Evolutionary conservation across 2,888 invertebrate species (phyloP), one percentile per base, ranked within the genome.

Genomic region (Melitaea athalia): DNA sequence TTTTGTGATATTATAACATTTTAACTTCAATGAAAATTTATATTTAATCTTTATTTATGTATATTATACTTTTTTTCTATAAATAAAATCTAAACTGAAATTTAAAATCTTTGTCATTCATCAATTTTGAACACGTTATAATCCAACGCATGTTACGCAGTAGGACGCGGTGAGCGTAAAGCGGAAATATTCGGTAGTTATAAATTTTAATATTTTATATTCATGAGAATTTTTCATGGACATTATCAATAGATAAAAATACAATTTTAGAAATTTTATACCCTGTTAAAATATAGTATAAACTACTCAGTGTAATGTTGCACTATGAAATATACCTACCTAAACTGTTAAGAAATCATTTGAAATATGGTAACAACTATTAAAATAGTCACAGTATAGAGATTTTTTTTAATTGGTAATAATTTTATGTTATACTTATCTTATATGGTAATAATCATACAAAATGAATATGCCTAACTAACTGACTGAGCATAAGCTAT

Each of bases 201-300:
- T 11, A 10, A 38, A n/a, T 57, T 14, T 57, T 38, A 57, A 57
- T 38, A 15, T 57, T 57, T 57, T 42, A 15, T 57, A 57, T 42
- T 15, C n/a, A 57, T 38, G n/a, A 17, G 14, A 57, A 38, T 3
- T 42, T 33, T 57, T 55, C 31, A 33, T 5, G 33, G 38, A 8
- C 12, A 15, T 57, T n/a, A 11, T 57, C n/a, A 57, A 57, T 42
- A 15, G 42, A 10, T 38, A 38, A 45, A 45, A 49, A 49, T 49
- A 49, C 14, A n/a, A 49, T 49, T n/a, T n/a, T 49, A 49, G 24
- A 4, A 49, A n/a, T 3, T n/a, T 49, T 49, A 4, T n/a, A 5
- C 6, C 5, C 5, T 11, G 14, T 49, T n/a, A 49, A 49, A 49
- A 49, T n/a, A 49, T 45, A n/a, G 45, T 12, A 45, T 14, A 49